phyloP scores from a whole-genome alignment of 2,888 invertebrate species.

The Platypus cylindrus region DNA sequence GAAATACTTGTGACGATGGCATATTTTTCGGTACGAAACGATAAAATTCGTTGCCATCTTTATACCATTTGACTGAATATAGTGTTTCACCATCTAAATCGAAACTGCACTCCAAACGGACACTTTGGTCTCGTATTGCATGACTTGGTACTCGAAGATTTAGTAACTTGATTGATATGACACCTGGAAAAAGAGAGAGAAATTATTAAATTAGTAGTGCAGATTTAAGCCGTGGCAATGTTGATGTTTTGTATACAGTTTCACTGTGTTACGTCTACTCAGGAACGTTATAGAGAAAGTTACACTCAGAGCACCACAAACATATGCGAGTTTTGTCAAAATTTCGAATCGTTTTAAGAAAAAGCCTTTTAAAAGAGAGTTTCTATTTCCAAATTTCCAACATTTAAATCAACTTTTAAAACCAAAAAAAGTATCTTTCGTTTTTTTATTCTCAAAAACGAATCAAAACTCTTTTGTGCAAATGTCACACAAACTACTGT shows the following conservation, averaged over 20 bases:
- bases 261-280: too few species aligned
- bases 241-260: slow-evolving; percentile 1
- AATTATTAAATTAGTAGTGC: slow-evolving; percentile 2
- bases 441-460: too few species aligned
- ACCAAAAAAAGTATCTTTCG: too few species aligned
- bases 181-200: slow-evolving; percentile 27
- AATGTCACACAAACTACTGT: too few species aligned
- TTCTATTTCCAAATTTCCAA: too few species aligned
- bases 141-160: slow-evolving; percentile 73
- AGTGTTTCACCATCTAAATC: slow-evolving; percentile 70
- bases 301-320: too few species aligned
- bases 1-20: slow-evolving; percentile 69
- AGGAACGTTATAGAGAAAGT: too few species aligned
- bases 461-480: too few species aligned
- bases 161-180: slow-evolving; percentile 47
- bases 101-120: slow-evolving; percentile 68
- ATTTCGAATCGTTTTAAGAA: too few species aligned
- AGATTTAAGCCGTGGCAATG: not conserved
- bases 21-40: slow-evolving; percentile 71
- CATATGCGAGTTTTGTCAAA: too few species aligned
- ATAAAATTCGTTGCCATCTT: slow-evolving; percentile 82
- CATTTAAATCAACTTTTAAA: too few species aligned
- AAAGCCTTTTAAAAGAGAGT: too few species aligned
- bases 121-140: slow-evolving; percentile 65
- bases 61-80: slow-evolving; percentile 88